Conservation (phyloP, 2,797 vertebrate genomes). For the Salarias fasciatus region DNA sequence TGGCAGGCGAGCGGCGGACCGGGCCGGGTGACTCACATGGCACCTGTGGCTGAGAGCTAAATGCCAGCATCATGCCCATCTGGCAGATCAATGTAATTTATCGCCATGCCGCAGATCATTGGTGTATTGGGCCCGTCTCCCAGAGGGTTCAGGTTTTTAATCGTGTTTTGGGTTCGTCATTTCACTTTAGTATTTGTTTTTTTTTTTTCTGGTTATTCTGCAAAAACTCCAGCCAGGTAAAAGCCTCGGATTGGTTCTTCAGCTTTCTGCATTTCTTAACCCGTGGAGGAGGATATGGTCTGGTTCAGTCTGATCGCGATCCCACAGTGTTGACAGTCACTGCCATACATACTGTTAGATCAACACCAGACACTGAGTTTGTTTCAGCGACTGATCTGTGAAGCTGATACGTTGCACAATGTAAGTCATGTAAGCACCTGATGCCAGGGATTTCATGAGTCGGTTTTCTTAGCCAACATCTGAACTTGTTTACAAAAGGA, state of each 20-base stretch:
- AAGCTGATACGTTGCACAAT: constrained; percentile 9
- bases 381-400: constrained; percentile 8
- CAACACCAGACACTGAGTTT: constrained; percentile 22
- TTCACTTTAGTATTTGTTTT: background rate
- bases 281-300: too few relatives aligned
- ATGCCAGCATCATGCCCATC: constrained; percentile 43
- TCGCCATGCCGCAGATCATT: constrained; percentile 48
- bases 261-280: background rate
- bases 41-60: constrained; percentile 29
- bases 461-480: constrained; percentile 11
- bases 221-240: background rate
- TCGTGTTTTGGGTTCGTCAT: background rate
- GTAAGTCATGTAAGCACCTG: constrained; percentile 14
- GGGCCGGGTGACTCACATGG: constrained; percentile 26
- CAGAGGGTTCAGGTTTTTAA: background rate
- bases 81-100: constrained; percentile 51
- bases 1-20: constrained; percentile 17
- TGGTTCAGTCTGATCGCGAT: constrained; percentile 6
- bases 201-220: background rate
- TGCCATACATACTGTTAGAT: constrained; percentile 19
- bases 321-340: constrained; percentile 8
- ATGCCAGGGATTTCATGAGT: constrained; percentile 5
- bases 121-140: constrained; percentile 16
- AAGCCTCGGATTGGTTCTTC: background rate
- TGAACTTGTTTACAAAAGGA: constrained; percentile 7